Conservation (phyloP, 2,797 vertebrate species). For the Gymnopithys bicolor region DNA sequence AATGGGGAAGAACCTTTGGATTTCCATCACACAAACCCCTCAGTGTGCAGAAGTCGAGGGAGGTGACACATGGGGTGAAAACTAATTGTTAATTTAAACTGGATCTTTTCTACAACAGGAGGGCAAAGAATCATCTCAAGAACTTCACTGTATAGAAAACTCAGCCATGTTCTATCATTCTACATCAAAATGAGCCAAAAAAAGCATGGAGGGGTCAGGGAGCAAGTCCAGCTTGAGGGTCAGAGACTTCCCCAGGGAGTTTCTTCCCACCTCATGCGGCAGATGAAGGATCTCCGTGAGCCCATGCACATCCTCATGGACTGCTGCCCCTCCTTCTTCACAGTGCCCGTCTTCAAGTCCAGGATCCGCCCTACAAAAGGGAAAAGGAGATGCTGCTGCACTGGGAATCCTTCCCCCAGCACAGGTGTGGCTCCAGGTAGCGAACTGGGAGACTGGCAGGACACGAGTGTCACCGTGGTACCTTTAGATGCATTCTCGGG, state of each 20-base stretch:
- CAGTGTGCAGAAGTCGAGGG: background rate
- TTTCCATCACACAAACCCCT: background rate
- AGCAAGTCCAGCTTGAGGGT: background rate
- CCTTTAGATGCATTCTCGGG: conserved; percentile 11
- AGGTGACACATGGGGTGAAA: background rate
- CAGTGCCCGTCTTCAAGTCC: conserved; percentile 95
- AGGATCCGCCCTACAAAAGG: conserved; percentile 89
- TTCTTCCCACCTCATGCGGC: conserved; percentile 89
- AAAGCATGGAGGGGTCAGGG: background rate
- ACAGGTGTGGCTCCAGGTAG: background rate
- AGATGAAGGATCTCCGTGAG: conserved; percentile 95
- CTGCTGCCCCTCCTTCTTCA: conserved; percentile 97
- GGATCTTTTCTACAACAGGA: background rate
- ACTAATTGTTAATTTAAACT: background rate
- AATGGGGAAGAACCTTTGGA: background rate
- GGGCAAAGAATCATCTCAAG: background rate
- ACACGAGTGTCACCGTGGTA: conserved; percentile 13
- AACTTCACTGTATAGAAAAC: background rate
- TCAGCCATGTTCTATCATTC: rapidly evolving
- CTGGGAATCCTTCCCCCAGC: background rate
- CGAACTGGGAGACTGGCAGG: background rate
- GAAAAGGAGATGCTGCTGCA: background rate
- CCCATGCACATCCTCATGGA: conserved; percentile 97
- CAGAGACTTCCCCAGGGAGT: no score
- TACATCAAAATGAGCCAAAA: rapidly evolving